Base-by-base conservation (phyloP, 2,888 invertebrate genomes). In the Watsonalla cultraria region DNA sequence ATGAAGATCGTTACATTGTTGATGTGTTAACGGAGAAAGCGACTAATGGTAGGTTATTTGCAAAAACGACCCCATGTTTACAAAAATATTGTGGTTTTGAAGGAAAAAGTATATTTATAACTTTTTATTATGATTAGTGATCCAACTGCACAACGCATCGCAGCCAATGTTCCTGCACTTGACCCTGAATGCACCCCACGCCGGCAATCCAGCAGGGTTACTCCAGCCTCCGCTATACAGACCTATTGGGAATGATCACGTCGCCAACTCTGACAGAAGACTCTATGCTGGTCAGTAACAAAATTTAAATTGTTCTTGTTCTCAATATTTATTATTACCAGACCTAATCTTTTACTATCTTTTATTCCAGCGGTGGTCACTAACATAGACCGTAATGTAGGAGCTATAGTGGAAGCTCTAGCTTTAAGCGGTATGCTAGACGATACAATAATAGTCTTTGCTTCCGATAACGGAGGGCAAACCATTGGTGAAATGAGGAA, bases 381-480 rank as follows among this genome's bases (percentile, higher is more conserved):
- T 0, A 93, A 94, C 59, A 80, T 98, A 78, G 98, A 98, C 77
- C 92, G 94, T 55, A 95, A 97, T 34, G 92, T 98, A 0, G 97
- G 97, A 0, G 90, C 92, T 59, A 92, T 98, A 15, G 92, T 97
- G 0, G 77, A 90, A 53, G 94, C 95, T 7, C 85, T 98, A 46
- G 90, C 93, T 39, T 85, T 92, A 0, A 93, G 90, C 52, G 86
- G 92, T 0, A 94, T 97, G 84, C 84, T 98, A 59, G 91, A 96
- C 34, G 94, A 98, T 74, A 95, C 97, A 0, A 93, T 99, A 33
- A 92, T 99, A 46, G 78, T 98, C 4, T 98, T 98, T 75, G 93
- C 95, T 60, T 96, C 97, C 7, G 98, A 98, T 76, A 98, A 98
- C 74, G 97, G 97, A 0, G 96, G 95, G 0, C 96, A 96, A 0